These are phyloP conservation scores for Tragelaphus eurycerus DNA, from an alignment of 2,797 vertebrate genomes.

Conservation along the genomic window DNA sequence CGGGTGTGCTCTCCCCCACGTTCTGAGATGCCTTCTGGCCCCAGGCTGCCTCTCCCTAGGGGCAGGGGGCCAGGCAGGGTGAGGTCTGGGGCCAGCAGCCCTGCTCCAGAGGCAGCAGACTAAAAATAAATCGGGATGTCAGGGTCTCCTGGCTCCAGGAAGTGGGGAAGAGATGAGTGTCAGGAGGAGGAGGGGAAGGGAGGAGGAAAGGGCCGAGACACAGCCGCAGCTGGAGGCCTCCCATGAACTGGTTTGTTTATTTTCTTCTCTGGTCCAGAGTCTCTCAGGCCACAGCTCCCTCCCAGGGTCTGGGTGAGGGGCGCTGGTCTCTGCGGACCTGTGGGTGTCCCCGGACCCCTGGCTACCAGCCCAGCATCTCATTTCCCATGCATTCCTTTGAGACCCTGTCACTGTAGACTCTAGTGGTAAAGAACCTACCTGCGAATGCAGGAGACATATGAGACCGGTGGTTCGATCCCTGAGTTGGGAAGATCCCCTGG, in stretches of 20 bases:
- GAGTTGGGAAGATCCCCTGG: background rate
- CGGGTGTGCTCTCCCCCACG: background rate
- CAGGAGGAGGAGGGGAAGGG: background rate
- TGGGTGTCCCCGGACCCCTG: background rate
- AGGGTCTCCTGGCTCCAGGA: constrained; percentile 51
- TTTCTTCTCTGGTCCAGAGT: constrained; percentile 16
- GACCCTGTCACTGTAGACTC: background rate
- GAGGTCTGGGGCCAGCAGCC: background rate
- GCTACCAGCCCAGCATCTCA: background rate
- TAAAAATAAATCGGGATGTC: constrained; percentile 63
- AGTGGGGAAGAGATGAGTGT: constrained; percentile 31
- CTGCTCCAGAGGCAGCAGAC: background rate
- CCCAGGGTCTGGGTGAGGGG: background rate
- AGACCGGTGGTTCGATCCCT: background rate
- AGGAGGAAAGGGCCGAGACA: background rate
- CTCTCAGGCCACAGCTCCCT: background rate
- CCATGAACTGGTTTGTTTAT: constrained; percentile 36
- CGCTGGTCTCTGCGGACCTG: background rate
- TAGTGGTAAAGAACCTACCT: background rate
- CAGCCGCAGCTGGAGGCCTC: background rate
- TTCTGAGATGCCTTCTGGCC: background rate
- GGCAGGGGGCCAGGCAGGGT: background rate
- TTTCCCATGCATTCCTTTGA: background rate
- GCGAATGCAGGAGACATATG: background rate
- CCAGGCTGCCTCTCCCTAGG: background rate